Base-by-base conservation (phyloP, 1,140 invertebrate genomes). In the Trichonephila inaurata region DNA sequence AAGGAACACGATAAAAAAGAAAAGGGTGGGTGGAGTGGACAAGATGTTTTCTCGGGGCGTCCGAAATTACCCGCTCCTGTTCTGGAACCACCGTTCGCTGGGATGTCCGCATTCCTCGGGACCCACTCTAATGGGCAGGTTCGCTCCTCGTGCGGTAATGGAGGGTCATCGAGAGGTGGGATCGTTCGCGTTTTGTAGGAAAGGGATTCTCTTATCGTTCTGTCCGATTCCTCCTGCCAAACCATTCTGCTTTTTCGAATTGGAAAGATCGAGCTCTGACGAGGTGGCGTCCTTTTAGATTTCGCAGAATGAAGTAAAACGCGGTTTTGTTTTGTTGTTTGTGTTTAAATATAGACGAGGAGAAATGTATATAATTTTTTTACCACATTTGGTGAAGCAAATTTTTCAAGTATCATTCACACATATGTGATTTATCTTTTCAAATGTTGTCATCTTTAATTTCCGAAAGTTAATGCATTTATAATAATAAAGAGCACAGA, bases 1-100 rank as follows among this genome's bases (percentile, higher is more conserved):
- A 77, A 5, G 72, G 72, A 77, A 77, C 72, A 77, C 72, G 72
- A 28, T 77, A 33, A 77, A 69, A 89, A 89, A 89, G 87, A 64
- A 44, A 72, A 89, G 18, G 62, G 87, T 89, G 66, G 87, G 87
- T 89, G 87, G 87, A 89, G 87, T 69, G 87, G 87, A 89, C 66
- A 89, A 89, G 62, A 89, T 89, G 87, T 89, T 89, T 89, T 61
- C 33, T 60, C 3, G 86, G 61, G 86, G 58, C 61, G 58, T 60
- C 87, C 87, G 18, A 89, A 89, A 89, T 89, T 89, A 72, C 64
- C 66, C 33, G 87, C 87, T 89, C 64, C 87, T 89, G 87, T 89
- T 89, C 60, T 62, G 40, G 33, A 33, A 62, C 28, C 58, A 62
- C 40, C 19, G 62, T 89, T 89, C 33, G 58, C 58, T 4, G 58